Conservation (phyloP, 2,113 vertebrate species). For the Hemichromis elongatus region DNA sequence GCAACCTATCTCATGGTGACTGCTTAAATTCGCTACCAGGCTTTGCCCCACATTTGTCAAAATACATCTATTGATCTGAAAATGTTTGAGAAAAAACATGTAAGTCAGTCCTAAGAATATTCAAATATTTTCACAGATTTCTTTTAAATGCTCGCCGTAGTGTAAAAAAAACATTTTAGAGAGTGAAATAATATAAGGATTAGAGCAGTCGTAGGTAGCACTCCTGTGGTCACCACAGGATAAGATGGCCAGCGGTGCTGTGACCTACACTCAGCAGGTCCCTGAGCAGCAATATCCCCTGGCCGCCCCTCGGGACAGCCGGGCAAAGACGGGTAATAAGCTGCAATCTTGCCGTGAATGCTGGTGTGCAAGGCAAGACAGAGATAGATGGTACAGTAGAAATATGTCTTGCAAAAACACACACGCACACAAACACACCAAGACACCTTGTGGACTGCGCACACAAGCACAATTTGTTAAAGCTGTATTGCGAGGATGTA, state of each 20-base stretch:
- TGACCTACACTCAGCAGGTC: conserved; percentile 38
- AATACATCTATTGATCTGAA: background rate
- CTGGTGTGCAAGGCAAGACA: conserved; percentile 27
- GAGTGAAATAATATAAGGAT: background rate
- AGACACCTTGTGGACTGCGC: background rate
- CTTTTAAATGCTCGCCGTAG: background rate
- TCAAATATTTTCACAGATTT: background rate
- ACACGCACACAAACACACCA: background rate
- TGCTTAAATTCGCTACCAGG: background rate
- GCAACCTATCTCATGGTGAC: background rate
- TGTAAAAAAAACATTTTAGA: background rate
- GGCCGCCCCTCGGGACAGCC: conserved; percentile 19
- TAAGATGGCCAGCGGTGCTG: background rate
- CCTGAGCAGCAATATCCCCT: conserved; percentile 35
- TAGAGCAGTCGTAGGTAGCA: background rate
- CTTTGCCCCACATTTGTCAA: background rate
- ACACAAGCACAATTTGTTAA: background rate
- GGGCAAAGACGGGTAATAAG: conserved; percentile 50
- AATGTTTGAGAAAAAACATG: background rate
- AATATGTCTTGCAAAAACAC: conserved; percentile 28
- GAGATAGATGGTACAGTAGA: conserved; percentile 47
- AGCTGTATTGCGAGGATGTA: conserved; percentile 7
- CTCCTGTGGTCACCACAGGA: background rate
- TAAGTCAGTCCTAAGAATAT: background rate
- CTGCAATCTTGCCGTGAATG: conserved; percentile 49